Percentiles rank a stretch among this genome's conserved stretches.
These are phyloP conservation scores for Laothoe populi DNA, from an alignment of 2,888 invertebrate genomes.

Conservation along the genomic window DNA sequence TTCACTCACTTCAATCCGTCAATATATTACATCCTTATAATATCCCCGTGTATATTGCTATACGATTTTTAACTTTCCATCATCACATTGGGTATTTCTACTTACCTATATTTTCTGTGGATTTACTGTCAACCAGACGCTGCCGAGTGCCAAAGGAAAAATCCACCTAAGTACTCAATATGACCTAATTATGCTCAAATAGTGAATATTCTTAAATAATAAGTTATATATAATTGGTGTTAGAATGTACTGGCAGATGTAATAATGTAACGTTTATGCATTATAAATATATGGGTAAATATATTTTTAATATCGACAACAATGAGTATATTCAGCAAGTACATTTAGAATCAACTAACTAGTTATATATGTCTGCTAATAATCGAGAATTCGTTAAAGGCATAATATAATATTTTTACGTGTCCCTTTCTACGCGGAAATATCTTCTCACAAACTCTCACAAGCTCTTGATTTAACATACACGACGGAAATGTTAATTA, in stretches of 20 bases:
- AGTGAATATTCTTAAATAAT: slow-evolving; percentile 12
- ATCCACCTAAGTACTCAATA: background rate
- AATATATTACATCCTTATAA: too few relatives aligned
- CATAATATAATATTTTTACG: slow-evolving; percentile 13
- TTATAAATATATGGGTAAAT: slow-evolving; percentile 18
- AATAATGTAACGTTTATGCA: slow-evolving; percentile 4
- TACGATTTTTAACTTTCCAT: too few relatives aligned
- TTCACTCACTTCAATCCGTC: too few relatives aligned
- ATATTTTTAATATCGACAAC: slow-evolving; percentile 13
- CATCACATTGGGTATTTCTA: background rate
- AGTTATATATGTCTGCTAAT: slow-evolving; percentile 2
- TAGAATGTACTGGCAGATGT: background rate
- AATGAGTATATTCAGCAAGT: slow-evolving; percentile 4
- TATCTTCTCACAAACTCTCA: background rate
- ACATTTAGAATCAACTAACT: too few relatives aligned
- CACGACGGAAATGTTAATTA: background rate
- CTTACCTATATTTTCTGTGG: background rate
- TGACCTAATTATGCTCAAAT: background rate
- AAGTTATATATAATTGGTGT: slow-evolving; percentile 11
- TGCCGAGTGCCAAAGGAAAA: slow-evolving; percentile 10
- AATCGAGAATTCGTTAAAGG: slow-evolving; percentile 5
- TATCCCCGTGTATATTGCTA: too few relatives aligned
- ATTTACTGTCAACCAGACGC: background rate
- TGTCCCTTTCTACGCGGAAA: slow-evolving; percentile 8
- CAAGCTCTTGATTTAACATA: too few relatives aligned